phyloP scores from a whole-genome alignment of 1,140 invertebrate species.

The Procambarus clarkii region DNA sequence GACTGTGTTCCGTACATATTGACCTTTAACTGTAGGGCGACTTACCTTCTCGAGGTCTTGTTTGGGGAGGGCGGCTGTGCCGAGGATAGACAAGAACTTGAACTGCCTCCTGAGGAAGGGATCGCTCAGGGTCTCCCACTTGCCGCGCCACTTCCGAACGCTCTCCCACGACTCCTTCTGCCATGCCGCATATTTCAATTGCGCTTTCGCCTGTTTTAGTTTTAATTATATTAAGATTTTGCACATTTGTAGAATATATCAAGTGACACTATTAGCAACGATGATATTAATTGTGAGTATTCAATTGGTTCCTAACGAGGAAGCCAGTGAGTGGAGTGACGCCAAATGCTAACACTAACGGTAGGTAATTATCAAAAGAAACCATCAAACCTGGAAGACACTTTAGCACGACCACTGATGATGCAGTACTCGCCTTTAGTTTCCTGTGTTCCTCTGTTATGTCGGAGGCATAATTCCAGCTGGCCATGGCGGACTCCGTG shows the following conservation, averaged over 20 bases:
- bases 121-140: slow-evolving; percentile 82
- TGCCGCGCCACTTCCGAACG: slow-evolving; percentile 53
- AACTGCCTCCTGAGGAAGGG: slow-evolving; percentile 84
- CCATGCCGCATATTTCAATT: slow-evolving; percentile 59
- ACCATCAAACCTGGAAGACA: too few relatives aligned
- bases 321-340: too few relatives aligned
- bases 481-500: slow-evolving; percentile 35
- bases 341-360: too few relatives aligned
- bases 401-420: background rate
- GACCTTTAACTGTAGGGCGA: background rate
- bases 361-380: too few relatives aligned
- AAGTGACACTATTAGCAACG: too few relatives aligned
- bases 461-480: slow-evolving; percentile 66
- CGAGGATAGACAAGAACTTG: slow-evolving; percentile 86
- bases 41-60: slow-evolving; percentile 88
- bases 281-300: too few relatives aligned
- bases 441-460: slow-evolving; percentile 61
- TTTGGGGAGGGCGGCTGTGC: slow-evolving; percentile 83
- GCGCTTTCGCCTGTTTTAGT: slow-evolving; percentile 41
- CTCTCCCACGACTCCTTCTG: slow-evolving; percentile 55
- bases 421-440: slow-evolving; percentile 35
- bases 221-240: background rate
- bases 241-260: background rate
- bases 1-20: too few relatives aligned
- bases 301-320: too few relatives aligned